A percentile compares a stretch with the other conserved stretches of the same genome.
These are phyloP conservation scores for Scaptomyza polygonia DNA, from an alignment of 2,888 invertebrate species.

Conservation along the genomic window DNA sequence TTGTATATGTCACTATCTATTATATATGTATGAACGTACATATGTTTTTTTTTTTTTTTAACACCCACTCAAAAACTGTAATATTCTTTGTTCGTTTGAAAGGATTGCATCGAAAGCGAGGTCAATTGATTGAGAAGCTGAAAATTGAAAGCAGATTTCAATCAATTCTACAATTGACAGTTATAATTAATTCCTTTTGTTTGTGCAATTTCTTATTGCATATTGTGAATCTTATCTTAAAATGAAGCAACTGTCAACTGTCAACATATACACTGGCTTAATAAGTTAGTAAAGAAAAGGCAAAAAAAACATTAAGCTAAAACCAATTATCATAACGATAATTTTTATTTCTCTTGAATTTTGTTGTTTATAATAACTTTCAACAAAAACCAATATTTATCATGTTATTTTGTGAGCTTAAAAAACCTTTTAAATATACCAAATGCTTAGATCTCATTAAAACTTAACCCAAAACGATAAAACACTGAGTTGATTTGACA, in stretches of 20 bases:
- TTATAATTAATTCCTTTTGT: conserved; percentile 21
- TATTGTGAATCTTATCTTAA: neutral
- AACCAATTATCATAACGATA: no score
- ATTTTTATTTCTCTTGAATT: no score
- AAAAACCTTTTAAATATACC: no score
- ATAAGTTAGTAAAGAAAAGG: no score
- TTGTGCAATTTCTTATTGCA: neutral
- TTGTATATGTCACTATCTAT: neutral
- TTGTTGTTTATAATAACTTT: no score
- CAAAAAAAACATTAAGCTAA: no score
- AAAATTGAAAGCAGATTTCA: conserved; percentile 29
- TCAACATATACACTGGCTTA: no score
- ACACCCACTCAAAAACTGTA: conserved; percentile 14
- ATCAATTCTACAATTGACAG: conserved; percentile 29
- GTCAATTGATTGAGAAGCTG: conserved; percentile 35
- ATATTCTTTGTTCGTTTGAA: conserved; percentile 43
- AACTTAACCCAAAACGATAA: no score
- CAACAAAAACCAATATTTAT: no score
- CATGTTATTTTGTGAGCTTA: no score
- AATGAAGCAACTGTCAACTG: neutral
- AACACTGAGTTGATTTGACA: no score
- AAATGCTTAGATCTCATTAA: no score
- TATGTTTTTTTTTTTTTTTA: conserved; percentile 15
- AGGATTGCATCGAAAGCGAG: conserved; percentile 18
- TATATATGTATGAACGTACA: neutral